These are phyloP conservation scores for Orcinus orca DNA, from an alignment of 2,113 vertebrate species.

Conservation along the genomic window DNA sequence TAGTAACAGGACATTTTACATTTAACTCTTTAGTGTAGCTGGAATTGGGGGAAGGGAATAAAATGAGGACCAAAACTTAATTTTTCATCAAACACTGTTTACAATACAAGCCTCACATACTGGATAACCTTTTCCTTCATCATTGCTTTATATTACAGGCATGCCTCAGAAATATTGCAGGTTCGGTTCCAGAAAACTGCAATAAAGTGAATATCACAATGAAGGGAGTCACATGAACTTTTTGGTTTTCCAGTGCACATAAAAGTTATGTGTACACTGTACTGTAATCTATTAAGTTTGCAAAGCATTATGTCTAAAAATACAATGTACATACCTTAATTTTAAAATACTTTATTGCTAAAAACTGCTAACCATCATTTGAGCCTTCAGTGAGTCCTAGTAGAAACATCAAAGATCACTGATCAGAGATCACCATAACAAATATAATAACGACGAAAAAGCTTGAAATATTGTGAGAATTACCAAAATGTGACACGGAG, in stretches of 20 bases:
- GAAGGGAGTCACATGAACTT: fast-evolving
- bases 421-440: not conserved
- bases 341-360: not conserved
- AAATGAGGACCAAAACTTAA: not conserved
- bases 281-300: not conserved
- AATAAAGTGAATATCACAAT: not conserved
- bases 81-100: not conserved
- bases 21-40: not conserved
- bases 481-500: not conserved
- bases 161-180: not conserved
- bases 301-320: not conserved
- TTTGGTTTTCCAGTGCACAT: not conserved
- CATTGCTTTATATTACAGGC: not conserved
- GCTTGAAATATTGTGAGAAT: not conserved
- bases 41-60: not conserved
- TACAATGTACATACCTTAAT: not conserved
- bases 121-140: not conserved
- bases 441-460: not conserved
- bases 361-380: not conserved
- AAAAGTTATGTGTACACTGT: not conserved
- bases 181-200: not conserved
- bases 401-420: not conserved
- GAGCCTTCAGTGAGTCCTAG: not conserved
- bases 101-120: not conserved
- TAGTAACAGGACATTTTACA: not conserved